These are phyloP conservation scores for Epinotia bilunana DNA, from an alignment of 2,888 invertebrate species.

Conservation along the genomic window DNA sequence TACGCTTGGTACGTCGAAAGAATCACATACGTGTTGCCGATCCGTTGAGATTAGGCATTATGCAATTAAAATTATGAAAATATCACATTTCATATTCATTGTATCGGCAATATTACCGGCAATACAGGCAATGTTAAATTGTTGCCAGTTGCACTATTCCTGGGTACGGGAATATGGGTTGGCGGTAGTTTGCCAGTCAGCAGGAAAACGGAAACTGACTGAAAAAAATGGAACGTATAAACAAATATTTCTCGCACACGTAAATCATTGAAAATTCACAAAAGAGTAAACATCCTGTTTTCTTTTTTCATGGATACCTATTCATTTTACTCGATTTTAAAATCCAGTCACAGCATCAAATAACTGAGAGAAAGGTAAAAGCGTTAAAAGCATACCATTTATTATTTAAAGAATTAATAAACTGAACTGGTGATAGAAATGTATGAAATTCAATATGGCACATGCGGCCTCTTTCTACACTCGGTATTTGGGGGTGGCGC, in stretches of 20 bases:
- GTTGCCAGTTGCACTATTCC: too few species aligned
- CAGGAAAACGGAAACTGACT: too few species aligned
- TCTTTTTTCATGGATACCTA: background rate
- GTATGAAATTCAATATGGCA: constrained; percentile 73
- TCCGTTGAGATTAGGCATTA: too few species aligned
- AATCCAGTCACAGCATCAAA: background rate
- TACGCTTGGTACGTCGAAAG: too few species aligned
- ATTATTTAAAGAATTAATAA: constrained; percentile 21
- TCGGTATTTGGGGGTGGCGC: constrained; percentile 14
- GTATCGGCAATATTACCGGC: too few species aligned
- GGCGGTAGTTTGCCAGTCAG: too few species aligned
- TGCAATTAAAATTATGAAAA: too few species aligned
- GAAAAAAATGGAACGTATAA: background rate
- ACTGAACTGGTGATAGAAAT: constrained; percentile 69
- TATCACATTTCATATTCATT: too few species aligned
- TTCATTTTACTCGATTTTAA: background rate
- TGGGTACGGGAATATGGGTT: too few species aligned
- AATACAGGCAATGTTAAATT: too few species aligned
- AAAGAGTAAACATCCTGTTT: constrained; percentile 1
- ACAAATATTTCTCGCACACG: background rate
- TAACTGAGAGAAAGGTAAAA: background rate
- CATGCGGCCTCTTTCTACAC: constrained; percentile 55
- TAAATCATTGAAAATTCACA: background rate
- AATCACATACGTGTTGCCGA: too few species aligned
- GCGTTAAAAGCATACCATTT: constrained; percentile 20